Percentiles rank a stretch among this genome's conserved stretches.
Conservation (phyloP, 1,140 invertebrate species). For the Cephus cinctus region DNA sequence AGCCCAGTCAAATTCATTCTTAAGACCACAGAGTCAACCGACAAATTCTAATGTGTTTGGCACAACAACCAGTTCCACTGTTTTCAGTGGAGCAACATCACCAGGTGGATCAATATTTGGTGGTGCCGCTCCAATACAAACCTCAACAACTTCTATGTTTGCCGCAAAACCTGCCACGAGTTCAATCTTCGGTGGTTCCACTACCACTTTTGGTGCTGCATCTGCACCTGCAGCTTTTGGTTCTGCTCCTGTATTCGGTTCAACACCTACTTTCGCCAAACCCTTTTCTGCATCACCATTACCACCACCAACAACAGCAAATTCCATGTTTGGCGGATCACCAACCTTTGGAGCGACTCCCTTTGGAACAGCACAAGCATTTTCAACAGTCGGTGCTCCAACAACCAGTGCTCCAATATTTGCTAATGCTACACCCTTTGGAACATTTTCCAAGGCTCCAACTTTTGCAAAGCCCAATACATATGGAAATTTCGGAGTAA, state of each 20-base stretch:
- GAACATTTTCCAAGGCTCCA: conserved; percentile 16
- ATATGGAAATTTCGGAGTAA: conserved; percentile 1
- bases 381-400: background rate
- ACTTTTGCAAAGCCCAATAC: conserved; percentile 4
- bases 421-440: conserved; percentile 17
- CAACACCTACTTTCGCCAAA: background rate
- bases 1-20: too few relatives aligned
- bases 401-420: conserved; percentile 2
- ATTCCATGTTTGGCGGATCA: conserved; percentile 30
- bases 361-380: conserved; percentile 15
- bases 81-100: conserved; percentile 19
- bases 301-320: background rate
- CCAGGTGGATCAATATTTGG: conserved; percentile 2
- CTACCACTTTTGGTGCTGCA: conserved; percentile 18
- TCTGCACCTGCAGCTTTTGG: conserved; percentile 31
- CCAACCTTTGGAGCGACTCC: conserved; percentile 14
- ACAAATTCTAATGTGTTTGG: too few relatives aligned
- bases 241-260: conserved; percentile 31
- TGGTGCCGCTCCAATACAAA: conserved; percentile 3
- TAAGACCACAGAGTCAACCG: too few relatives aligned
- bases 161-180: conserved; percentile 12
- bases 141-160: conserved; percentile 15
- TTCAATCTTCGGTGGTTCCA: conserved; percentile 28
- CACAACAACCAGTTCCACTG: conserved; percentile 11
- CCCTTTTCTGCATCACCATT: conserved; percentile 19